Evolutionary conservation across 1,140 invertebrate species (phyloP), one percentile per base, ranked within the genome.

Genomic region (Drosophila kikkawai): DNA sequence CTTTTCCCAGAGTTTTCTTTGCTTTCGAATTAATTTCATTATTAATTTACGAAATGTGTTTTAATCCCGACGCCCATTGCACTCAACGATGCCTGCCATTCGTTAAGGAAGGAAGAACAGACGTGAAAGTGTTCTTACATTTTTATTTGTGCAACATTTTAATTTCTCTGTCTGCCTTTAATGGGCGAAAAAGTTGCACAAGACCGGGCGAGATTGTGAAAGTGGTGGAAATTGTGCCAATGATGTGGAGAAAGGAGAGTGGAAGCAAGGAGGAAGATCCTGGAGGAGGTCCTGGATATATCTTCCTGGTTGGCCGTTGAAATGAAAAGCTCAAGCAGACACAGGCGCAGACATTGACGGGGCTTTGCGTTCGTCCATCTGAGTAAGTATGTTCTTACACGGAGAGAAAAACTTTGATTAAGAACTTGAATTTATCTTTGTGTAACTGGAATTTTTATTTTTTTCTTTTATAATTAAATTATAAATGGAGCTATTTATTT

Each of bases 131-230:
- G 41, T 53, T 77, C 75, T 79, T 68, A 58, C 80, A 79, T 82
- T 79, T 67, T 75, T 69, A 65, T 82, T 79, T 78, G 79, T 61
- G 68, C 79, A 78, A 82, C 79, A 82, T 82, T 78, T 82, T 82
- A 65, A 82, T 82, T 82, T 51, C 29, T 51, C 13, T 66, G 58
- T 45, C 66, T 64, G 69, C 22, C 73, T 75, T 75, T 58, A 64
- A 55, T 75, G 51, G 69, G 73, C 41, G n/a, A 37, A 64, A 39
- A 50, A 22, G 59, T 50, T 42, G 66, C 45, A 50, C 36, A 34
- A n/a, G 36, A 13, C 11, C 17, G 11, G 11, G 11, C 17, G 36
- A n/a, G 15, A 17, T 22, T 15, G 37, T 19, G 41, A n/a, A 39
- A 63, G 32, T 36, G 47, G 34, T 17, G 48, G 22, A 55, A 55